Evolutionary conservation across 2,113 vertebrate species (phyloP), one percentile per base, ranked within the genome.

Genomic region (Apistogramma diplotaenia): DNA sequence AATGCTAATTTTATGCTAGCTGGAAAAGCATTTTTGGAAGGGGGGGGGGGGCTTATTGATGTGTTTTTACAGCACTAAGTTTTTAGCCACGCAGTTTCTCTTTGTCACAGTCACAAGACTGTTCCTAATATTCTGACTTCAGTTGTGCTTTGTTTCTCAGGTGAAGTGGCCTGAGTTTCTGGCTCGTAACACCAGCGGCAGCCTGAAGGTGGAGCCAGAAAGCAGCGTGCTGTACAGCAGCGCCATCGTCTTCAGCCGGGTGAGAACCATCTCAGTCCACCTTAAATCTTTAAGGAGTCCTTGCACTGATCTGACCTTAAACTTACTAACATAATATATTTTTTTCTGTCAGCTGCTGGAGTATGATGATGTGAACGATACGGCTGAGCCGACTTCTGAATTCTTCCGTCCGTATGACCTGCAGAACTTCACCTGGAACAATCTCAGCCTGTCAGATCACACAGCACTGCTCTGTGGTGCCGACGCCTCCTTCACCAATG

Each of bases 121-220:
- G 9, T 49, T 70, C 5, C 0, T 70, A 70, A n/a, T 70, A 29
- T 70, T 49, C 23, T 70, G 62, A 70, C 43, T 43, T 51, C 27
- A 3, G 35, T 10, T 57, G n/a, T 67, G 7, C 59, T 54, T 60
- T 72, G 31, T 0, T 11, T 76, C 16, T 71, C 71, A 94, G 83
- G 83, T 99, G 79, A 88, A 98, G 93, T 99, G 98, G 98, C 71
- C 74, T 3, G 73, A 1, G 12, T 96, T 99, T 55, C 71, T 95
- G 1, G 93, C 94, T 0, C 16, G 81, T 1, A 78, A 92, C 0
- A 89, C 92, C 0, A 62, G 90, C 0, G 95, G 95, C 1, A 94
- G 96, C 79, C 2, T 99, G 85, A 46, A 8, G 74, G 94, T 99
- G 13, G 95, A 95, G 16, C 98, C 98, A 0, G 72, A 93, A 33